Percentiles rank a stretch among this genome's conserved stretches.
Conservation (phyloP, 2,797 vertebrate species). For the Labroides dimidiatus region DNA sequence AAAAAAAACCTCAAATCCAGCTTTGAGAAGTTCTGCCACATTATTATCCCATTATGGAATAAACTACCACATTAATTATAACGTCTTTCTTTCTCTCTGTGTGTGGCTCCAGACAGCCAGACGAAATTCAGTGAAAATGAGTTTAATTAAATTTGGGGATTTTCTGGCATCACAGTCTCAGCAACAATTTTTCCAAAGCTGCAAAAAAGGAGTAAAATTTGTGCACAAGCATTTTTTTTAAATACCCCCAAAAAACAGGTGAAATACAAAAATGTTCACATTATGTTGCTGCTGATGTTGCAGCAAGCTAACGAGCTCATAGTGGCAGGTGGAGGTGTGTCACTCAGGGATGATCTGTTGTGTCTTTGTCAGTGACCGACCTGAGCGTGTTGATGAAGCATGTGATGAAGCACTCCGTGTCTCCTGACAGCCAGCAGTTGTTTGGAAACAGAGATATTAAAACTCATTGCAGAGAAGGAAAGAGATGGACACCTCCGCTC, state of each 20-base stretch:
- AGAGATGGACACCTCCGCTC: slow-evolving; percentile 9
- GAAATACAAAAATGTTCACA: no score
- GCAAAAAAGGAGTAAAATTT: no score
- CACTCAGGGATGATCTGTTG: not conserved
- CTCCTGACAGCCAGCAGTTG: not conserved
- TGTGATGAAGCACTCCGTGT: not conserved
- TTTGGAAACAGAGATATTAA: slow-evolving; percentile 1
- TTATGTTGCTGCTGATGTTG: not conserved
- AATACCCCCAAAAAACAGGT: no score
- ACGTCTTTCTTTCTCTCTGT: slow-evolving; percentile 1
- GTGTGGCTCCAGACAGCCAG: not conserved
- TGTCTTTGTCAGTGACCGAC: not conserved
- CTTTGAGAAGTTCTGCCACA: not conserved
- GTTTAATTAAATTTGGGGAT: not conserved
- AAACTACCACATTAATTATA: not conserved
- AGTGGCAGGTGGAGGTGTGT: no score
- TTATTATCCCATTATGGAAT: not conserved
- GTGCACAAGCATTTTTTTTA: no score
- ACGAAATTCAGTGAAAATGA: not conserved
- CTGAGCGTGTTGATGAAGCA: not conserved
- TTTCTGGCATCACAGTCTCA: no score
- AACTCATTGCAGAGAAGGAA: not conserved
- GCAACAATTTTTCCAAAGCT: no score
- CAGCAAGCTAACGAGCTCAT: not conserved
- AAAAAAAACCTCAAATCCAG: not conserved